Evolutionary conservation across 2,797 vertebrate genomes (phyloP), one percentile per base, ranked within the genome.

Genomic region (Mormyrus hasselquistii): DNA sequence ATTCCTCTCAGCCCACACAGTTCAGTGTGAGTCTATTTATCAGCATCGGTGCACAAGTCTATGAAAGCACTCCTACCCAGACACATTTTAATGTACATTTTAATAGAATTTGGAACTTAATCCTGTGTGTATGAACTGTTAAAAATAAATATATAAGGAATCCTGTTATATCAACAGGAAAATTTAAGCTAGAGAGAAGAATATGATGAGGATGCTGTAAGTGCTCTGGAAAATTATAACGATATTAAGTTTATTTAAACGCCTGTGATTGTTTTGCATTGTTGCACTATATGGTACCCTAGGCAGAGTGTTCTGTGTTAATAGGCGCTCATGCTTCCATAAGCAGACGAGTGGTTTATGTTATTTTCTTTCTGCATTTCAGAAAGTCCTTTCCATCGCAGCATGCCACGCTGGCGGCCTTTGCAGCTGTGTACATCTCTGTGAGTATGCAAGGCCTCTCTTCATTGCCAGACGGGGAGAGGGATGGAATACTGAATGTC

Each of bases 321-420:
- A 44, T 19, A 79, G 38, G 16, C 73, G 16, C 73, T 79, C 5
- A 44, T 3, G 38, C 16, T 79, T 8, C 5, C 38, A 19, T 79
- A 41, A 44, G 34, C 73, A 44, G 55, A 62, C 25, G 29, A 29
- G 16, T 85, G 44, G 52, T 38, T 62, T 73, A 19, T 65, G 86
- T 52, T 7, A 85, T 87, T 50, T 82, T 83, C 22, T 88, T 90
- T 92, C 95, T 93, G 91, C 90, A 95, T 94, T 93, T 90, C 93
- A 99, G 98, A 93, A 98, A 98, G 90, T 98, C 98, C 57, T 99
- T 99, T 89, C 98, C 98, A 89, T 99, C 98, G 91, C 97, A 99
- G 94, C 98, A 99, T 65, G 98, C 98, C 14, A 98, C 98, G 41
- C 95, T 99, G 87, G 97, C 97, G 92, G 97, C 98, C 88, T 99